These are phyloP conservation scores for Watsonalla binaria DNA, from an alignment of 2,888 invertebrate species.

Conservation along the genomic window DNA sequence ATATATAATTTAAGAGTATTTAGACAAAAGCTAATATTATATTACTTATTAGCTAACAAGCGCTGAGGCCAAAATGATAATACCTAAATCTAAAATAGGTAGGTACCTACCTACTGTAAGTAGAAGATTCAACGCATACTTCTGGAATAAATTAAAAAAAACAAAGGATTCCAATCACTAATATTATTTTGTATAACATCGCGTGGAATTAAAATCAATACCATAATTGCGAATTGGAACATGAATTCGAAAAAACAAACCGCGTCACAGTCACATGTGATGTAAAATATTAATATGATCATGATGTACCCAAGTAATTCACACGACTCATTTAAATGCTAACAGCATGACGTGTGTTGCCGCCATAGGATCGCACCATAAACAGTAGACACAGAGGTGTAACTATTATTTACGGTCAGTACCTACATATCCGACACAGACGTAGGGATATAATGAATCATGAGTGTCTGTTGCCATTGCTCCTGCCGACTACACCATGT, in stretches of 20 bases:
- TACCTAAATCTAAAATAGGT: no score
- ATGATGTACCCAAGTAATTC: conserved; percentile 19
- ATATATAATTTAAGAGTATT: no score
- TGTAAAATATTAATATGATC: conserved; percentile 10
- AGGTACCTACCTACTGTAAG: no score
- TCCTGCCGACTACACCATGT: conserved; percentile 4
- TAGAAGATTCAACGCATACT: no score
- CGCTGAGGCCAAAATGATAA: no score
- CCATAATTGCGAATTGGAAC: background rate
- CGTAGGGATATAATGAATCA: background rate
- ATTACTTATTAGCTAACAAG: no score
- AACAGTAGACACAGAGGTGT: conserved; percentile 1
- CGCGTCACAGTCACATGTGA: background rate
- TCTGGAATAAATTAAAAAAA: no score
- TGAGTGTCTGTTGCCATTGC: background rate
- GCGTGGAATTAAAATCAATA: no score
- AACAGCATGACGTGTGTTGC: conserved; percentile 22
- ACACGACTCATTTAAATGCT: conserved; percentile 23
- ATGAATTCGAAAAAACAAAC: background rate
- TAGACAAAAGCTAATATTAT: no score
- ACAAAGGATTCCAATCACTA: background rate
- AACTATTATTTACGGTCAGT: background rate
- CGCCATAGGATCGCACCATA: conserved; percentile 13
- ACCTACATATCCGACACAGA: background rate
- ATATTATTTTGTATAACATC: background rate